Evolutionary conservation across 2,797 vertebrate species (phyloP), one percentile per base, ranked within the genome.

Genomic region (Pristis pectinata): DNA sequence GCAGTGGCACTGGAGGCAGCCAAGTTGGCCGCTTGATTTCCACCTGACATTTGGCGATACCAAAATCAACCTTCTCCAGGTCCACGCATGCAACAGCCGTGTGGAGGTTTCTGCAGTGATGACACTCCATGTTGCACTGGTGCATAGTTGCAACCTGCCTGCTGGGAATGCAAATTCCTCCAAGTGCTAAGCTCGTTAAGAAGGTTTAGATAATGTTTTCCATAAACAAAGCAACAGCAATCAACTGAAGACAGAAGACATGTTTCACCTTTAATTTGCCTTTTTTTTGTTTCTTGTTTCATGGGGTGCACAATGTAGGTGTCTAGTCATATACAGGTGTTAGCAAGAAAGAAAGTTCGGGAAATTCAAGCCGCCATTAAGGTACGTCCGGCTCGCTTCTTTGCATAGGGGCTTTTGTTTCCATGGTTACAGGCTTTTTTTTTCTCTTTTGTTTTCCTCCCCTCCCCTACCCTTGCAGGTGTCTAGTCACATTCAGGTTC

Each of bases 401-500:
- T 98, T 98, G 98, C 97, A 98, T 24, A 98, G 98, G 99, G 99
- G 98, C 98, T 99, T 99, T 99, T 98, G 98, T 99, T 98, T 99
- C 98, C 98, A 99, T 99, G 99, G 99, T 99, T 99, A 99, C 99
- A 99, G 98, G 99, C 98, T 99, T 98, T 99, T 98, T 98, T 98
- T 99, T 99, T 99, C 98, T 98, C 98, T 98, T 99, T 99, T 99
- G 98, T 99, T 98, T 98, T 98, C 94, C 98, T 98, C 98, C 98
- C 98, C 98, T 98, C 98, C 98, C 98, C 99, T 98, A 98, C 98
- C 98, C 98, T 99, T 98, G 98, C 99, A 99, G 99, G 99, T 99
- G 98, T 99, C 99, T 99, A 99, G 99, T 99, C 99, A 99, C 98
- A 99, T 99, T 99, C 99, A 99, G 98, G 99, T 99, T 99, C 98